Conservation (phyloP, 2,113 vertebrate species). For the Elachura formosa region DNA sequence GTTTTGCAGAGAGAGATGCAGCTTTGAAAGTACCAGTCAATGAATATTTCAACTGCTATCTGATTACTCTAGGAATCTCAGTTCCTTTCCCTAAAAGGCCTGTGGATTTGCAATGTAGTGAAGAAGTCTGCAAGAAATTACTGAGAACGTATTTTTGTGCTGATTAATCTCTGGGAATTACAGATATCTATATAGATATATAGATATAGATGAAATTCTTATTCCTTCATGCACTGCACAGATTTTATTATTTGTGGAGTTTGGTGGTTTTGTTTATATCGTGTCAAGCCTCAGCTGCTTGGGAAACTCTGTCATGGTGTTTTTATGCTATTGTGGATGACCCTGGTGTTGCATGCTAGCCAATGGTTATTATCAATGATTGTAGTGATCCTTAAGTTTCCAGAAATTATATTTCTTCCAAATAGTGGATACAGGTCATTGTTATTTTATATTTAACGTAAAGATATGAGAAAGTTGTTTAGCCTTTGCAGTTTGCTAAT, state of each 20-base stretch:
- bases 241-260: background rate
- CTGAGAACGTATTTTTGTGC: background rate
- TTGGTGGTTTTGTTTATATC: accelerated
- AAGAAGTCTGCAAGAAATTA: background rate
- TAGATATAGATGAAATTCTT: background rate
- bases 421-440: background rate
- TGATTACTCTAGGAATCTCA: background rate
- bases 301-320: background rate
- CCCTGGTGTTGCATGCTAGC: background rate
- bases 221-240: background rate
- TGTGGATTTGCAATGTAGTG: background rate
- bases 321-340: background rate
- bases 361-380: background rate
- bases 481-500: background rate
- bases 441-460: conserved; percentile 1
- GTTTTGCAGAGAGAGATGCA: background rate
- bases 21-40: accelerated
- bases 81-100: background rate
- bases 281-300: background rate
- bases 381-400: background rate
- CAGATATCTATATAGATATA: no score
- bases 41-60: background rate
- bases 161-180: background rate
- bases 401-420: background rate
- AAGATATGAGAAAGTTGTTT: background rate